These are phyloP conservation scores for Asbolus verrucosus DNA, from an alignment of 1,140 invertebrate genomes.

Conservation along the genomic window DNA sequence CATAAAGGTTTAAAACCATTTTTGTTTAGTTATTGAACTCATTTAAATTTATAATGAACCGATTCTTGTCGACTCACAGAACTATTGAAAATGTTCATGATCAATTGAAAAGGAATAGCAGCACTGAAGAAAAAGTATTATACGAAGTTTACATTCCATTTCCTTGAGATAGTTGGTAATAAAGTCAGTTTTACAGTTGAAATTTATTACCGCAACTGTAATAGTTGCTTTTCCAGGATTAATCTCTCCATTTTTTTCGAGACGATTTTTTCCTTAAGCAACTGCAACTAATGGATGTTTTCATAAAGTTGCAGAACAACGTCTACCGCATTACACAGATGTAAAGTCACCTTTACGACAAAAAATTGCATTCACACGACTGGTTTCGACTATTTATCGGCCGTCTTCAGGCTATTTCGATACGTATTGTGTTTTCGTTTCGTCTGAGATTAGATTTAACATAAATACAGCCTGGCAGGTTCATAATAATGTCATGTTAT, in stretches of 20 bases:
- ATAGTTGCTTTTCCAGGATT: conserved; percentile 16
- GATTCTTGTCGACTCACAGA: not conserved
- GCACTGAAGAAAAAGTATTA: not conserved
- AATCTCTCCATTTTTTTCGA: conserved; percentile 6
- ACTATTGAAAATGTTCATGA: conserved; percentile 5
- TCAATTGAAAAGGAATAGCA: not conserved
- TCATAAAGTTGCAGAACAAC: not conserved
- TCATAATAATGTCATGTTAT: not conserved
- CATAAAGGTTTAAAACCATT: conserved; percentile 6
- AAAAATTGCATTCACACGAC: no score
- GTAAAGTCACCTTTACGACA: no score
- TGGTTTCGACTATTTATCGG: no score
- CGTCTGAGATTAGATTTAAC: no score
- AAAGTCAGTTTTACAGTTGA: conserved; percentile 15
- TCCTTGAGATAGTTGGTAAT: conserved; percentile 28
- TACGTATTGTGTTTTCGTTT: no score
- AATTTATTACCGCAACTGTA: conserved; percentile 24
- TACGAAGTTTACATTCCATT: conserved; percentile 17
- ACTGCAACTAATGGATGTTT: not conserved
- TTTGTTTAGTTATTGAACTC: conserved; percentile 14
- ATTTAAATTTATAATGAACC: conserved; percentile 1
- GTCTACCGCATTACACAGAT: no score
- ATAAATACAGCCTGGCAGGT: no score
- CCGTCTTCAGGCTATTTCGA: no score
- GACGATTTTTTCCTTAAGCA: not conserved